phyloP scores from a whole-genome alignment of 2,888 invertebrate species.

The Drosophila formosana region DNA sequence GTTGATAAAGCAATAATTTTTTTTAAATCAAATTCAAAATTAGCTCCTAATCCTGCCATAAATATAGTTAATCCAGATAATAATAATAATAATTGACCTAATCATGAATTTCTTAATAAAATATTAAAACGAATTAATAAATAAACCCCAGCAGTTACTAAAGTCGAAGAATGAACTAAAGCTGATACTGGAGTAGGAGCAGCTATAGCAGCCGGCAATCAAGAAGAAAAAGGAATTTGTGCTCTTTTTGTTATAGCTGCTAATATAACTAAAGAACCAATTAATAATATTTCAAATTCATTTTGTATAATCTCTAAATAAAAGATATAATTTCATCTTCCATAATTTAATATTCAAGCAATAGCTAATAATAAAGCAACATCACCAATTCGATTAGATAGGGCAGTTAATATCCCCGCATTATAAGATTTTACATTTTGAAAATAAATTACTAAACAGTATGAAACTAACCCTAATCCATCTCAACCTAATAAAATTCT shows the following conservation, averaged over 20 bases:
- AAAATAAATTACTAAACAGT: background rate
- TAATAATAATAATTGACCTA: constrained; percentile 86
- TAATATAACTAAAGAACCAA: constrained; percentile 85
- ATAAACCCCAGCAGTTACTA: constrained; percentile 87
- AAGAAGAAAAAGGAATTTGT: constrained; percentile 92
- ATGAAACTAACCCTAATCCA: constrained; percentile 84
- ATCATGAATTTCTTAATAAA: constrained; percentile 85
- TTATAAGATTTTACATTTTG: constrained; percentile 80
- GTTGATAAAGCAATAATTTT: constrained; percentile 89
- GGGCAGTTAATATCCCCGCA: constrained; percentile 90
- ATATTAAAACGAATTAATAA: constrained; percentile 51
- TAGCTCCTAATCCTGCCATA: constrained; percentile 87
- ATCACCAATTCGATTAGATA: constrained; percentile 91
- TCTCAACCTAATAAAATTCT: constrained; percentile 90
- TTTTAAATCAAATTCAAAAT: constrained; percentile 90
- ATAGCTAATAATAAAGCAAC: constrained; percentile 88
- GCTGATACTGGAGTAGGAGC: constrained; percentile 85
- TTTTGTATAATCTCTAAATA: constrained; percentile 86
- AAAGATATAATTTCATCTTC: constrained; percentile 82
- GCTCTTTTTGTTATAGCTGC: constrained; percentile 91
- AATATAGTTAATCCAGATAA: constrained; percentile 87
- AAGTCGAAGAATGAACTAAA: constrained; percentile 22
- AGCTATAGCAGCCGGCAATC: constrained; percentile 91
- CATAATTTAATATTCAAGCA: constrained; percentile 86
- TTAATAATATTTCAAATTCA: constrained; percentile 85